Conservation (phyloP, 2,113 vertebrate genomes). For the Leptosomus discolor region DNA sequence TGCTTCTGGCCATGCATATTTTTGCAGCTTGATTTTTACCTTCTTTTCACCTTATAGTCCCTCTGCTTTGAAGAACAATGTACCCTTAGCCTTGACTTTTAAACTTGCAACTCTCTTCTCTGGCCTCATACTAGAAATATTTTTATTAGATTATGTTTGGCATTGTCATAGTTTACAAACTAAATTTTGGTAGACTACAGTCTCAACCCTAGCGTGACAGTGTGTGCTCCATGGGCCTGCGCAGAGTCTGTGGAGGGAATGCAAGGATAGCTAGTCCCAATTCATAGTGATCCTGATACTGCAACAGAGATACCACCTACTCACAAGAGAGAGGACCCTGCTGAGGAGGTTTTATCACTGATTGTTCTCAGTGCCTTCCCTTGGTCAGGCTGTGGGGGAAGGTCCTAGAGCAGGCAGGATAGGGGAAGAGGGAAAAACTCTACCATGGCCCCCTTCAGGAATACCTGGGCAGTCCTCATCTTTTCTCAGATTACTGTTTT, state of each 20-base stretch:
- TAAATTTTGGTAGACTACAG: not conserved
- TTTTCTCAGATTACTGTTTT: not conserved
- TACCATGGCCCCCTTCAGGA: not conserved
- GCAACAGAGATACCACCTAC: accelerated
- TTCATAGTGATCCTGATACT: not conserved
- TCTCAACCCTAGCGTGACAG: not conserved
- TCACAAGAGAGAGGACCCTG: not conserved
- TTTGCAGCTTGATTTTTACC: slow-evolving; percentile 6
- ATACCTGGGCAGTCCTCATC: not conserved
- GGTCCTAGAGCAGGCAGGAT: not conserved
- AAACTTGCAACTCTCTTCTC: not conserved
- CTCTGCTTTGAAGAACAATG: not conserved
- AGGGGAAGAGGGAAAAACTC: not conserved
- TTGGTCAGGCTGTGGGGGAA: not conserved
- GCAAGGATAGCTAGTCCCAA: not conserved
- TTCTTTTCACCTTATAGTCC: not conserved
- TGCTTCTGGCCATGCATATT: not conserved
- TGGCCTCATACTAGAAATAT: not conserved
- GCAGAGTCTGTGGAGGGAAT: not conserved
- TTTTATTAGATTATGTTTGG: not conserved
- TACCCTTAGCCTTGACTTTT: not conserved
- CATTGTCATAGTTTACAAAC: not conserved
- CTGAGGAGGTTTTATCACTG: not conserved
- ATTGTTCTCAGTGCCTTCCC: not conserved
- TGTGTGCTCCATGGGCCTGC: not conserved